Conservation (phyloP, 2,888 invertebrate genomes). For the Anthophora plumipes region DNA sequence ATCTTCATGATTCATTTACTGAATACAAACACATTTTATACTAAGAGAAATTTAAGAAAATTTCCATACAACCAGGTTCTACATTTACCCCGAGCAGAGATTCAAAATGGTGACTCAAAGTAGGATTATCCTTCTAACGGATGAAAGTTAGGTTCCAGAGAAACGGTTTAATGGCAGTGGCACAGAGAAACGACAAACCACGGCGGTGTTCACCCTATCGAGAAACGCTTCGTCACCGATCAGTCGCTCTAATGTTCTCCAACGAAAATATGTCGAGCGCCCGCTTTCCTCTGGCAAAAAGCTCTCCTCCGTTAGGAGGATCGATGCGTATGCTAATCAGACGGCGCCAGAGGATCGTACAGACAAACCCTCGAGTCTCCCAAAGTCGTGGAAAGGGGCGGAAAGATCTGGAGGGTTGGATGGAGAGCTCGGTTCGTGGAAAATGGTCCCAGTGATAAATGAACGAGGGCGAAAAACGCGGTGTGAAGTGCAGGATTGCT, state of each 20-base stretch:
- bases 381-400: slow-evolving; percentile 20
- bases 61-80: neutral
- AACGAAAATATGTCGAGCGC: slow-evolving; percentile 56
- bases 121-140: neutral
- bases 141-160: neutral
- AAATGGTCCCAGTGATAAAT: slow-evolving; percentile 37
- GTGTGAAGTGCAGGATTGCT: slow-evolving; percentile 13
- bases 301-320: slow-evolving; percentile 33
- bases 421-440: neutral
- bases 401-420: slow-evolving; percentile 10
- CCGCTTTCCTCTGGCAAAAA: slow-evolving; percentile 31
- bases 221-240: slow-evolving; percentile 65
- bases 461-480: slow-evolving; percentile 19
- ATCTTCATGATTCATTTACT: no score
- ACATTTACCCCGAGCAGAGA: neutral
- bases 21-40: no score
- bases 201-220: slow-evolving; percentile 42
- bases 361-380: slow-evolving; percentile 54
- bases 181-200: slow-evolving; percentile 17
- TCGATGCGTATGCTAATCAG: slow-evolving; percentile 65
- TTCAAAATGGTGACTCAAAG: neutral
- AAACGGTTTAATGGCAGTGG: neutral
- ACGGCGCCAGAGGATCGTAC: slow-evolving; percentile 41
- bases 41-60: no score
- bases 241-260: slow-evolving; percentile 41